phyloP scores from a whole-genome alignment of 1,140 invertebrate species.

The Geopemphigus sp. region DNA sequence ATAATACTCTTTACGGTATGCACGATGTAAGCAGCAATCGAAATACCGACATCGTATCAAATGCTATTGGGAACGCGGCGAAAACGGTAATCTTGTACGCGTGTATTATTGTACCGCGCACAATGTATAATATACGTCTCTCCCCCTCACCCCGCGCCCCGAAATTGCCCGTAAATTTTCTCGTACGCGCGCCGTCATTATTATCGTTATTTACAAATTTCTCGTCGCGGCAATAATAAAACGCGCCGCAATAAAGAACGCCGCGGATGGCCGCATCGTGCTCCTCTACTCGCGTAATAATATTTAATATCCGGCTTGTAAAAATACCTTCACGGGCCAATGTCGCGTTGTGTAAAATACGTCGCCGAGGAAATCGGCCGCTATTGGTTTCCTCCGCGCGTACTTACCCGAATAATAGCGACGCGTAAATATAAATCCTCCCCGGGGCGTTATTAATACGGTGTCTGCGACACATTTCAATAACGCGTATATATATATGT shows the following conservation, averaged over 20 bases:
- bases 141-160: neutral
- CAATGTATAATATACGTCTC: neutral
- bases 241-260: conserved; percentile 1
- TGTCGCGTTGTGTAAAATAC: conserved; percentile 10
- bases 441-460: conserved; percentile 12
- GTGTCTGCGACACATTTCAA: no score
- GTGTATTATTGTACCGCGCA: neutral
- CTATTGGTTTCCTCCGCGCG: neutral
- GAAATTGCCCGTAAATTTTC: neutral
- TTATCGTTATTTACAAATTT: conserved; percentile 48
- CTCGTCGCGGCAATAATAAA: conserved; percentile 22
- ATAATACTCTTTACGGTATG: conserved; percentile 1
- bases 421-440: conserved; percentile 8
- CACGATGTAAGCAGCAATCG: conserved; percentile 6
- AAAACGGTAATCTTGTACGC: neutral
- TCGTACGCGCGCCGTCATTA: conserved; percentile 7
- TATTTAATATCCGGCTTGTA: conserved; percentile 28
- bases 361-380: neutral
- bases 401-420: no score
- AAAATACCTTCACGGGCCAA: conserved; percentile 40
- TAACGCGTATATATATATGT: neutral
- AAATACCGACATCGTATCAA: conserved; percentile 48
- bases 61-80: conserved; percentile 37
- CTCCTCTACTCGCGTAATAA: neutral
- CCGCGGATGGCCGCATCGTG: neutral